Evolutionary conservation across 2,797 vertebrate species (phyloP).

Genomic region (Hylomyscus alleni): DNA sequence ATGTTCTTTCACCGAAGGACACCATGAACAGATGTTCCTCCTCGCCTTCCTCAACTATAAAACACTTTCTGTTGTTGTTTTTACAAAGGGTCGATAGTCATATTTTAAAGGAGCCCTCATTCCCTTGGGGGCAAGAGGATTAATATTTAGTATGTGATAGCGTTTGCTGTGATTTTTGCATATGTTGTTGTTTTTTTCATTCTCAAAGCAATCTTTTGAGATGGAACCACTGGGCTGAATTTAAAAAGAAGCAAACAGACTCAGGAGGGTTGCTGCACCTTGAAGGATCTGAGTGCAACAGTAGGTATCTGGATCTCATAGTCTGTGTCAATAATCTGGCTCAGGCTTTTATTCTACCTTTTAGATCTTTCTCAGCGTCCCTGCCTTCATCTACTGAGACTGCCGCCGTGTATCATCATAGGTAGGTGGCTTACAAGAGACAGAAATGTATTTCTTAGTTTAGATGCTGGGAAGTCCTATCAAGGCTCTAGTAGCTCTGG

Average conservation of each 20-base stretch:
- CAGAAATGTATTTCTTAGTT: not conserved
- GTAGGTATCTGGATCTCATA: not conserved
- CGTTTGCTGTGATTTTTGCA: conserved; percentile 42
- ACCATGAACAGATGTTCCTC: conserved; percentile 70
- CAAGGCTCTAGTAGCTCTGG: not conserved
- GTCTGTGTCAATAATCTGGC: not conserved
- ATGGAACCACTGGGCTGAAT: not conserved
- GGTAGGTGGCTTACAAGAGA: not conserved
- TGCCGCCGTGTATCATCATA: not conserved
- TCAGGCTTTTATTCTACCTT: not conserved
- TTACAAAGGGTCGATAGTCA: conserved; percentile 45
- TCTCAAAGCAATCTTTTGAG: conserved; percentile 27
- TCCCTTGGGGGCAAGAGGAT: not conserved
- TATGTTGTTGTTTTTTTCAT: conserved; percentile 54
- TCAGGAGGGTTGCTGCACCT: not conserved
- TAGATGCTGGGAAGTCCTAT: not conserved
- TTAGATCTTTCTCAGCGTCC: not conserved
- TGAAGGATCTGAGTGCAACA: not conserved
- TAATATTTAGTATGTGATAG: conserved; percentile 57
- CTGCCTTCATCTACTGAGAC: not conserved
- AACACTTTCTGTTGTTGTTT: conserved; percentile 68
- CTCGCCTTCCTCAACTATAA: conserved; percentile 67
- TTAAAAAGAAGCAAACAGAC: not conserved
- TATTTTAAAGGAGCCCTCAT: conserved; percentile 66
- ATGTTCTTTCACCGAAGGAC: conserved; percentile 63